These are phyloP conservation scores for Ormyrus labotus DNA, from an alignment of 2,888 invertebrate species.

Conservation along the genomic window DNA sequence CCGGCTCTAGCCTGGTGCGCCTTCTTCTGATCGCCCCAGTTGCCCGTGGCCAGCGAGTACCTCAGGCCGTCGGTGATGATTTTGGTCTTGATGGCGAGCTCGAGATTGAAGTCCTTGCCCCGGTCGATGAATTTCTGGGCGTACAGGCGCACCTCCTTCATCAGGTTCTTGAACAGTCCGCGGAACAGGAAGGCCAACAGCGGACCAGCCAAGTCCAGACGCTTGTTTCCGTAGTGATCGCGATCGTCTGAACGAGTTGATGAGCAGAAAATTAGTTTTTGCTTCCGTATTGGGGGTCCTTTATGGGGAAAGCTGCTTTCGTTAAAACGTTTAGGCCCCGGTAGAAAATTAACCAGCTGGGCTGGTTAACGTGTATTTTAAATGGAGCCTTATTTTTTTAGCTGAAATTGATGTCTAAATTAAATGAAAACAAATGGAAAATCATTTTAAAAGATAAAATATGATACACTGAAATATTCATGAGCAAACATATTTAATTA, in stretches of 20 bases:
- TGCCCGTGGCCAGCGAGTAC: constrained; percentile 99
- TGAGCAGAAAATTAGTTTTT: too few species aligned
- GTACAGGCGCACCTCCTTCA: constrained; percentile 98
- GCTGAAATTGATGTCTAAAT: too few species aligned
- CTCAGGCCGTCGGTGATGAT: constrained; percentile 98
- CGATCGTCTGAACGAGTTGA: constrained; percentile 85
- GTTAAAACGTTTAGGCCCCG: neutral
- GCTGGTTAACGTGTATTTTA: too few species aligned
- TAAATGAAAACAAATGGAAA: too few species aligned
- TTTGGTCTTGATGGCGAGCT: constrained; percentile 96
- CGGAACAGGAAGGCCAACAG: constrained; percentile 97
- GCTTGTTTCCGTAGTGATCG: constrained; percentile 99
- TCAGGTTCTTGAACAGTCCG: constrained; percentile 95
- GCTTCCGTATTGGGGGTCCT: too few species aligned
- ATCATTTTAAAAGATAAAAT: too few species aligned
- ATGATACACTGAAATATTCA: too few species aligned
- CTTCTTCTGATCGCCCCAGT: constrained; percentile 99
- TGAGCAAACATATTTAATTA: too few species aligned
- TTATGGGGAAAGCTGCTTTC: neutral
- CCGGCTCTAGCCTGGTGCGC: constrained; percentile 99
- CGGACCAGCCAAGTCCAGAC: constrained; percentile 98
- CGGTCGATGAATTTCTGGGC: constrained; percentile 99
- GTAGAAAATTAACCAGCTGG: too few species aligned
- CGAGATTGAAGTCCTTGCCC: constrained; percentile 98
- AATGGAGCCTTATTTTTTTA: too few species aligned